Evolutionary conservation across 2,797 vertebrate species (phyloP).

Genomic region (Antennarius maculatus): DNA sequence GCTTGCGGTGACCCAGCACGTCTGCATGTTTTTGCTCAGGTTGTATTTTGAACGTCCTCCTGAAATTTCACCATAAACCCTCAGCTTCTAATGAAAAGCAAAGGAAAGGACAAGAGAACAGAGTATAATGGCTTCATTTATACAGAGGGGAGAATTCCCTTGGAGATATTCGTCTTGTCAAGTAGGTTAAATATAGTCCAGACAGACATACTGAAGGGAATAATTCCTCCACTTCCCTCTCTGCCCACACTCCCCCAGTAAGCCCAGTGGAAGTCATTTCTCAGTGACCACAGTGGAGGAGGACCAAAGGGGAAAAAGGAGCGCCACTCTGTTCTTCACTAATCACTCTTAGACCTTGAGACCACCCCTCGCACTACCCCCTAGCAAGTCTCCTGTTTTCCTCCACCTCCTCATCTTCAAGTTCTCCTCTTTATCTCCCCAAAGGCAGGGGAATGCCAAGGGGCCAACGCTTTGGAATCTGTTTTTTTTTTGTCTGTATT

Average conservation of each 20-base stretch:
- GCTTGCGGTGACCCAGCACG: conserved; percentile 27
- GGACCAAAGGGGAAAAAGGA: conserved; percentile 61
- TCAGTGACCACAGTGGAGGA: conserved; percentile 71
- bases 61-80: conserved; percentile 46
- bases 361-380: conserved; percentile 61
- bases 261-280: conserved; percentile 76
- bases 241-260: conserved; percentile 68
- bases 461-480: conserved; percentile 84
- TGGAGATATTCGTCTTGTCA: conserved; percentile 70
- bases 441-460: conserved; percentile 85
- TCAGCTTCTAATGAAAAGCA: conserved; percentile 43
- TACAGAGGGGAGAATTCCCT: conserved; percentile 59
- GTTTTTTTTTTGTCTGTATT: conserved; percentile 80
- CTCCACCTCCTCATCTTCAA: conserved; percentile 54
- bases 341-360: conserved; percentile 77
- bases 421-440: conserved; percentile 80
- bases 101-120: conserved; percentile 37
- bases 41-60: conserved; percentile 48
- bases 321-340: conserved; percentile 63
- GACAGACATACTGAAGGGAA: conserved; percentile 71
- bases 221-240: conserved; percentile 71
- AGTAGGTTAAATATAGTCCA: conserved; percentile 77
- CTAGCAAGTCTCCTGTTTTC: conserved; percentile 54
- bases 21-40: conserved; percentile 42
- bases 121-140: conserved; percentile 73